A percentile compares a stretch with the other conserved stretches of the same genome.
Conservation (phyloP, 2,113 vertebrate genomes). For the Pelecanus crispus region DNA sequence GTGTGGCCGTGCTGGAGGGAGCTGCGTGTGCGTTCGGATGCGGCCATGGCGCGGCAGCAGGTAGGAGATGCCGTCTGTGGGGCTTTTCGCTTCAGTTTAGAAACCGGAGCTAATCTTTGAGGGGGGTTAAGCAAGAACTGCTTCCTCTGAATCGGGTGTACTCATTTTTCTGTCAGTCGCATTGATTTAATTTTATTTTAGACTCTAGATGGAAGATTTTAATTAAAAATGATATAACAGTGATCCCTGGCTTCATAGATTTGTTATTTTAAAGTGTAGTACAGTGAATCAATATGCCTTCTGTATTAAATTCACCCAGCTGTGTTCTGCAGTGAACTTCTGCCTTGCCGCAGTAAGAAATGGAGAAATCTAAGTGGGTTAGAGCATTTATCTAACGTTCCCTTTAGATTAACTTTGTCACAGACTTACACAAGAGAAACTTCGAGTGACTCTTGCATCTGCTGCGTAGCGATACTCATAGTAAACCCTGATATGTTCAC, state of each 20-base stretch:
- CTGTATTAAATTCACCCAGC: not conserved
- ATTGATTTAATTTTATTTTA: too few relatives aligned
- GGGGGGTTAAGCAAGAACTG: not conserved
- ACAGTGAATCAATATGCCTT: rapidly evolving
- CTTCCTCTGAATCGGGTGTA: rapidly evolving
- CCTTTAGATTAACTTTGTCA: not conserved
- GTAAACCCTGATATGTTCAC: rapidly evolving
- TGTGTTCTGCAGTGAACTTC: not conserved
- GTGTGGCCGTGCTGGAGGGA: not conserved
- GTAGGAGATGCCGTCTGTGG: not conserved
- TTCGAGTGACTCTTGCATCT: not conserved
- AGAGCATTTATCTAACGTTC: not conserved
- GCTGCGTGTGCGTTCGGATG: not conserved
- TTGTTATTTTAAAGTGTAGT: not conserved
- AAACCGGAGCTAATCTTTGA: not conserved
- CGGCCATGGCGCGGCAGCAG: rapidly evolving
- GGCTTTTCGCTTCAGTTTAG: not conserved
- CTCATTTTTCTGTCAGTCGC: not conserved
- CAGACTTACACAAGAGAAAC: not conserved
- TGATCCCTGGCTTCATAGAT: not conserved
- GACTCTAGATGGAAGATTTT: not conserved
- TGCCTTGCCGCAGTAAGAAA: not conserved
- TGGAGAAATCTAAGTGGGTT: not conserved
- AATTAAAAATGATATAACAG: not conserved
- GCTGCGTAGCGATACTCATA: rapidly evolving